These are phyloP conservation scores for Augochlora pura DNA, from an alignment of 1,140 invertebrate genomes.

Conservation along the genomic window DNA sequence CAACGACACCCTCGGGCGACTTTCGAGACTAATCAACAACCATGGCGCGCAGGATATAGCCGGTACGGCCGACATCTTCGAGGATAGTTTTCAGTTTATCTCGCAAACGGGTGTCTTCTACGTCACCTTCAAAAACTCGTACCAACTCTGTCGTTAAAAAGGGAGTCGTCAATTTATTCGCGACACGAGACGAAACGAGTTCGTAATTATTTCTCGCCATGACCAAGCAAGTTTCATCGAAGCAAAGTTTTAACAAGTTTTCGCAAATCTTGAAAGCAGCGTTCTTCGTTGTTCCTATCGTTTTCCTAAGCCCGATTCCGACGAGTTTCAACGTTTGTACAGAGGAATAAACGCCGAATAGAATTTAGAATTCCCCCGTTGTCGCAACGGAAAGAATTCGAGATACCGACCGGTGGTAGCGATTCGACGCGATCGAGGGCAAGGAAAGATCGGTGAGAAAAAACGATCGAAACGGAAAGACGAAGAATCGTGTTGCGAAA, in stretches of 20 bases:
- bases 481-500: neutral
- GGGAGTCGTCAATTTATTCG: neutral
- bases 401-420: neutral
- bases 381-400: neutral
- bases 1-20: slow-evolving; percentile 49
- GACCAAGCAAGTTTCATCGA: no score
- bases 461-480: neutral
- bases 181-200: neutral
- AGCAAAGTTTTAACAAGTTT: no score
- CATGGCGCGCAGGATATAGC: slow-evolving; percentile 12
- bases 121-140: neutral
- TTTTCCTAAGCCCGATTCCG: no score
- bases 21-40: slow-evolving; percentile 50
- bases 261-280: no score
- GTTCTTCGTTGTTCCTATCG: no score
- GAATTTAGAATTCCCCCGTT: neutral
- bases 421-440: neutral
- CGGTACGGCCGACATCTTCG: slow-evolving; percentile 20
- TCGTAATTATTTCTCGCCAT: neutral
- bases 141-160: neutral
- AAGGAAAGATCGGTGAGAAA: neutral
- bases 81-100: slow-evolving; percentile 6
- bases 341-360: no score
- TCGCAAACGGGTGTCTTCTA: no score
- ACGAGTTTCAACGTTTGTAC: no score